These are phyloP conservation scores for Lacerta agilis DNA, from an alignment of 2,797 vertebrate genomes.

Conservation along the genomic window DNA sequence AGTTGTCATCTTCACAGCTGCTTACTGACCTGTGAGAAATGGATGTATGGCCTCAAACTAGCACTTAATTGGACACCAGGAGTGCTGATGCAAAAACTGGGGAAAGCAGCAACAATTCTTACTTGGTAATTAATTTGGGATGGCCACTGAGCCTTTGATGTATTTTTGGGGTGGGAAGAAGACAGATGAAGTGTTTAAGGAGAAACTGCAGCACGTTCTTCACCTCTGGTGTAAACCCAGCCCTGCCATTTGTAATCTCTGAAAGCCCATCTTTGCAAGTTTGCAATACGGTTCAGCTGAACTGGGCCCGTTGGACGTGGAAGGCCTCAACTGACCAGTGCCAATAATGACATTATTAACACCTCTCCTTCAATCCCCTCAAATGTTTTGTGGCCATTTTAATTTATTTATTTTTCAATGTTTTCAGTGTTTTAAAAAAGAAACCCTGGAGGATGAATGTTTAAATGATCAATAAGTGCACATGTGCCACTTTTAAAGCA, in stretches of 20 bases:
- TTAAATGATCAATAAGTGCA: neutral
- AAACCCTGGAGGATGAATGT: neutral
- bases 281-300: neutral
- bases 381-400: neutral
- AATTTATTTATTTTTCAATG: neutral
- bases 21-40: slow-evolving; percentile 9
- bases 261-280: neutral
- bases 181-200: neutral
- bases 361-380: neutral
- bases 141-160: neutral
- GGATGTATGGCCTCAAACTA: neutral
- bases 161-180: neutral
- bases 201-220: neutral
- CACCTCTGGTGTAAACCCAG: neutral
- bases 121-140: neutral
- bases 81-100: neutral
- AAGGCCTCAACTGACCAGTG: neutral
- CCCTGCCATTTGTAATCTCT: neutral
- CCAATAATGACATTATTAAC: neutral
- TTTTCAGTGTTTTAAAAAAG: neutral
- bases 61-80: neutral
- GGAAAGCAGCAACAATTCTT: neutral
- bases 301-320: neutral
- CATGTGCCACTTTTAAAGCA: neutral
- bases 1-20: neutral